These are phyloP conservation scores for Centropus unirufus DNA, from an alignment of 2,113 vertebrate genomes.

Conservation along the genomic window DNA sequence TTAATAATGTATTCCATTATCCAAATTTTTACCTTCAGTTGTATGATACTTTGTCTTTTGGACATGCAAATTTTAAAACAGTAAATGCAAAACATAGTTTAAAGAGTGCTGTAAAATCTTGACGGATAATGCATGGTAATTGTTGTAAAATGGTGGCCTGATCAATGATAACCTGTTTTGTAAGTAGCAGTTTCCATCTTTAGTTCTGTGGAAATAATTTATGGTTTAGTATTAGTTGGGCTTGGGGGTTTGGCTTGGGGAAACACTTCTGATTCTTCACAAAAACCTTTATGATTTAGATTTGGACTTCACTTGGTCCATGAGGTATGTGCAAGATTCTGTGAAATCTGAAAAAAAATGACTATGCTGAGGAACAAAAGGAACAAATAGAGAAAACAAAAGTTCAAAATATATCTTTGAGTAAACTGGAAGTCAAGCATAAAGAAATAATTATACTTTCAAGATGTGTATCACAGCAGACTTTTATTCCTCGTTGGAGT, in stretches of 20 bases:
- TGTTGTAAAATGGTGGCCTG: background rate
- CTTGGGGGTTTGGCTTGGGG: background rate
- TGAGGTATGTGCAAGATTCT: background rate
- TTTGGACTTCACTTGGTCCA: rapidly evolving
- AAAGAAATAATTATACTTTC: background rate
- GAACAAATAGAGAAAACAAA: background rate
- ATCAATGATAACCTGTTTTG: background rate
- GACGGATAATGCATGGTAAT: rapidly evolving
- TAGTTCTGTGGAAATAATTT: background rate
- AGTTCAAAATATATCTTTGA: background rate
- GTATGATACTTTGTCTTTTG: background rate
- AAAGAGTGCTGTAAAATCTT: background rate
- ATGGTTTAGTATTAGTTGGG: background rate
- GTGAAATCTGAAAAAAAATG: background rate
- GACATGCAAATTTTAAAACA: background rate
- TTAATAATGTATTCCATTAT: background rate
- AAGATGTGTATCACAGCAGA: background rate
- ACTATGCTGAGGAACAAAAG: background rate
- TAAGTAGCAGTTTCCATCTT: background rate
- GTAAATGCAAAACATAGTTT: background rate
- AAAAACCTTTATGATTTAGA: background rate
- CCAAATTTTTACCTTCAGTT: background rate
- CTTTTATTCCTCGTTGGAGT: background rate
- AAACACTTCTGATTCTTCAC: background rate
- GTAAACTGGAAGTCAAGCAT: background rate